Percentiles rank a stretch among this genome's conserved stretches.
These are phyloP conservation scores for Acleris literana DNA, from an alignment of 2,888 invertebrate genomes.

Conservation along the genomic window DNA sequence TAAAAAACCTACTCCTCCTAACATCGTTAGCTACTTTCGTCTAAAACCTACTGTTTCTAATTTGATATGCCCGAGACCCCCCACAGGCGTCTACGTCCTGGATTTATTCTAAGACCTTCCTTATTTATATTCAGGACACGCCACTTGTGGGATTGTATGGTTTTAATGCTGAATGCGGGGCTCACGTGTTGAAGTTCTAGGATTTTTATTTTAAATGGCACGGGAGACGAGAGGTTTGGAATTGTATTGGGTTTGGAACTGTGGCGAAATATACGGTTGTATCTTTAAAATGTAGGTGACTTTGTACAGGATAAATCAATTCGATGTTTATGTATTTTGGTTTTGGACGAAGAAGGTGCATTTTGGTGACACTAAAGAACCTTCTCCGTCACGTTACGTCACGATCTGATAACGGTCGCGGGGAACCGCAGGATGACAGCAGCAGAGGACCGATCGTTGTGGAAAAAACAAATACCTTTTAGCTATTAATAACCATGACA, in stretches of 20 bases:
- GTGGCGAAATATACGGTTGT: neutral
- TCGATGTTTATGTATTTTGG: no score
- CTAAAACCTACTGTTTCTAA: conserved; percentile 37
- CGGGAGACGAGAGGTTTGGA: neutral
- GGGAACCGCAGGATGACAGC: no score
- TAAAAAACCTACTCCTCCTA: neutral
- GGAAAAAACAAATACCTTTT: no score
- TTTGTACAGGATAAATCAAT: no score
- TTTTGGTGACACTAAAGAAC: no score
- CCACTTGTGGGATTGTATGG: conserved; percentile 34
- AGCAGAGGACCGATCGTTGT: no score
- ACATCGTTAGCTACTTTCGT: conserved; percentile 4
- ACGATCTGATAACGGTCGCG: no score
- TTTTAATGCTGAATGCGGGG: conserved; percentile 39
- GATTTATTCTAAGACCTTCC: conserved; percentile 37
- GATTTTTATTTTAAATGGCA: conserved; percentile 40
- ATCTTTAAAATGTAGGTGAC: no score
- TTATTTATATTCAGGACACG: conserved; percentile 37
- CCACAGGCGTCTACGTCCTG: conserved; percentile 27
- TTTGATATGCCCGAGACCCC: conserved; percentile 48
- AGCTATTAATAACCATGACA: no score
- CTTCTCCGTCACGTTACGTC: no score
- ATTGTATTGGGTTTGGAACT: neutral
- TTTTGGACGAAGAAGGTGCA: no score
- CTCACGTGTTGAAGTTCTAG: conserved; percentile 42